Evolutionary conservation across 2,113 vertebrate species (phyloP), one percentile per base, ranked within the genome.

Genomic region (Bostrychus sinensis): DNA sequence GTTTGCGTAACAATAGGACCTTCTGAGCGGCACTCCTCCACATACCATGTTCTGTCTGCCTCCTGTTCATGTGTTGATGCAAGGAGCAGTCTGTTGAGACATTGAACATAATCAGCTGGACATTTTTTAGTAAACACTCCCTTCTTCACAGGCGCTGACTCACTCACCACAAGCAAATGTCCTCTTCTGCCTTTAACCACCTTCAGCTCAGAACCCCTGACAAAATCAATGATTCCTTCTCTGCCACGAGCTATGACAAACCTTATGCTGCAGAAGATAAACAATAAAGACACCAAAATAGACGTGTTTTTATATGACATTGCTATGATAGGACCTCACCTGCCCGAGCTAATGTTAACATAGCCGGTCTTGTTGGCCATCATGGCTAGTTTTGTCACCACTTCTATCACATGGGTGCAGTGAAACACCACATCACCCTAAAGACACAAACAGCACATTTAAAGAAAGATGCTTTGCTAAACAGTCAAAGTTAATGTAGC

Each of bases 91-190:
- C 96, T 99, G 83, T 39, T 56, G 56, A 62, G 39, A 2, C 39
- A 46, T 72, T 42, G 9, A 78, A 81, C 17, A 51, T 36, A 70
- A 71, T 81, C 70, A 87, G 53, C 14, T 48, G 43, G 32, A 16
- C 0, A 5, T 68, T 59, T 37, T 55, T 17, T 50, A 61, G 56
- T 55, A 17, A 1, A 37, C 19, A 41, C 28, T 55, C 28, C 39
- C 14, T 54, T 66, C 50, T 45, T 16, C 32, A 19, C 16, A 22
- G 57, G 61, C 67, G 62, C 56, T 56, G 56, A 5, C 45, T 72
- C 70, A 87, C 97, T 98, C 91, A 98, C 97, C 93, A 99, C 97
- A 45, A 96, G 92, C 88, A 99, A 91, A 85, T 98, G 96, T 78
- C 97, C 97, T 0, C 95, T 94, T 88, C 96, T 98, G 81, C 96